phyloP scores from a whole-genome alignment of 2,113 vertebrate species.

The Centropristis striata region DNA sequence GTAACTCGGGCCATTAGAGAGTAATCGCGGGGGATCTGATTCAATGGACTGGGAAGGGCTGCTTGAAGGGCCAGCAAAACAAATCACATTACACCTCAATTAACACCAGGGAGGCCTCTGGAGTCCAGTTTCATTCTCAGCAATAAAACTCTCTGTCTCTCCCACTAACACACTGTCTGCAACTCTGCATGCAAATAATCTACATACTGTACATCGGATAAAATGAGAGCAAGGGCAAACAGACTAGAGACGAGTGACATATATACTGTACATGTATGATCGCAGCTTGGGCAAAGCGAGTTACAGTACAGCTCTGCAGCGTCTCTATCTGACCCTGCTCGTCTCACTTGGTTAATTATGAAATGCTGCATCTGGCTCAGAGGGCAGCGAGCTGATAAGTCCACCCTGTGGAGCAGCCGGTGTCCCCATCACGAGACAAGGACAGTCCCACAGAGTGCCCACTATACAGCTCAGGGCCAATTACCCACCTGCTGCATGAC shows the following conservation, averaged over 20 bases:
- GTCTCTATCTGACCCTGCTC: conserved; percentile 45
- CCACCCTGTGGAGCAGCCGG: conserved; percentile 43
- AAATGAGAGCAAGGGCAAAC: conserved; percentile 22
- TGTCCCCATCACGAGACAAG: conserved; percentile 68
- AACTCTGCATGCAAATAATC: conserved; percentile 32
- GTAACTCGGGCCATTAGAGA: conserved; percentile 65
- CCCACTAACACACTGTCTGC: conserved; percentile 35
- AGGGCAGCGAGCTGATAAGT: conserved; percentile 61
- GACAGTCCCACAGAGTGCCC: conserved; percentile 65
- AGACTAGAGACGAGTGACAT: background rate
- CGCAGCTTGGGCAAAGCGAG: conserved; percentile 18
- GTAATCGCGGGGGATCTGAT: conserved; percentile 69
- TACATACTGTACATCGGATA: conserved; percentile 16
- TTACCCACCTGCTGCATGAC: conserved; percentile 79
- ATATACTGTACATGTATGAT: conserved; percentile 11
- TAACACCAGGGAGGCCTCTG: conserved; percentile 71
- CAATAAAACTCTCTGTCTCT: conserved; percentile 56
- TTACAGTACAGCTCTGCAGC: conserved; percentile 22
- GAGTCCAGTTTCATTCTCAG: conserved; percentile 61
- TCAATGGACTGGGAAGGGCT: conserved; percentile 70
- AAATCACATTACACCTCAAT: conserved; percentile 81
- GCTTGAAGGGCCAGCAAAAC: conserved; percentile 71
- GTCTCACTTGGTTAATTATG: conserved; percentile 75
- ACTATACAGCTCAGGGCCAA: conserved; percentile 71
- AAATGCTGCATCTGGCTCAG: conserved; percentile 69